Evolutionary conservation across 2,797 vertebrate species (phyloP).

Genomic region (Trichosurus vulpecula): DNA sequence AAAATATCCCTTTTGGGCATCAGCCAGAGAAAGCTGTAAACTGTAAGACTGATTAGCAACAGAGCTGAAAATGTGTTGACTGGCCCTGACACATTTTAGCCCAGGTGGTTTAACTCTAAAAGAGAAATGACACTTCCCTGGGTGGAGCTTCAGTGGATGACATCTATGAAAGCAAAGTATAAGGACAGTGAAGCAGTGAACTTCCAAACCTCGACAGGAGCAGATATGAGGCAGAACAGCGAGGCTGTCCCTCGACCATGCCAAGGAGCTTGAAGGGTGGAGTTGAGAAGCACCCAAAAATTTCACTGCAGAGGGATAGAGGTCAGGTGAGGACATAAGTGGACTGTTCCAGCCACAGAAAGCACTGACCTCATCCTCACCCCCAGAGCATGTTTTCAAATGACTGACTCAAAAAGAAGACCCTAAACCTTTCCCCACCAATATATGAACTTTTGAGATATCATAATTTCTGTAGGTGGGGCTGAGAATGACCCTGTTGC

Average conservation of each 20-base stretch:
- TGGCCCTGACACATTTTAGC: neutral
- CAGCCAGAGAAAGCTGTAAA: neutral
- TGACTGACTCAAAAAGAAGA: neutral
- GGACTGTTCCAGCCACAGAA: neutral
- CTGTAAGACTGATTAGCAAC: neutral
- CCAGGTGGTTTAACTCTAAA: neutral
- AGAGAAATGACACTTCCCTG: neutral
- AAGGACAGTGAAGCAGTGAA: neutral
- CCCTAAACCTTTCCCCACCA: neutral
- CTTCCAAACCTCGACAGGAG: neutral
- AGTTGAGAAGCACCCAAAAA: neutral
- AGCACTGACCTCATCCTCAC: neutral
- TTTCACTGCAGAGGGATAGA: neutral
- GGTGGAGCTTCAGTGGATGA: neutral
- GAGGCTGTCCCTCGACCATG: neutral
- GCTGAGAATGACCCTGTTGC: neutral
- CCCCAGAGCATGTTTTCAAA: neutral
- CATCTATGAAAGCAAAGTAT: neutral
- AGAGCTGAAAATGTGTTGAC: neutral
- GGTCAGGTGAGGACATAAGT: neutral
- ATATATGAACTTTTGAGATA: neutral
- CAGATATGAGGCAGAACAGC: neutral
- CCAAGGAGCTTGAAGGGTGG: neutral
- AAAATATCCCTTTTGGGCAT: neutral
- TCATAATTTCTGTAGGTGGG: neutral